phyloP scores from a whole-genome alignment of 1,140 invertebrate genomes.

The Elysia chlorotica region DNA sequence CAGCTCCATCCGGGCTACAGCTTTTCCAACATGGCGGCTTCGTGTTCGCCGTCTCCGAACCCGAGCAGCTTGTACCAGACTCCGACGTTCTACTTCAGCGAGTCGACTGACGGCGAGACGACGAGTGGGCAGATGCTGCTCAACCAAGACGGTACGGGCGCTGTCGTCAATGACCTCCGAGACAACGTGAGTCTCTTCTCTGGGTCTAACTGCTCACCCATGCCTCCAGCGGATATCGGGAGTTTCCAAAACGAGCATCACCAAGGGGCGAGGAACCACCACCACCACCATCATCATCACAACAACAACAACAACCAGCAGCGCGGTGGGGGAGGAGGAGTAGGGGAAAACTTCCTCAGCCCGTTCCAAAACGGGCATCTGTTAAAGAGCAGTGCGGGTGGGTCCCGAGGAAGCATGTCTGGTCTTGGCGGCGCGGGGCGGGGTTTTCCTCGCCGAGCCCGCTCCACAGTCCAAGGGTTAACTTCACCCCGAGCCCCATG shows the following conservation, averaged over 20 bases:
- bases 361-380: too few relatives aligned
- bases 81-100: conserved; percentile 22
- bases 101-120: conserved; percentile 9
- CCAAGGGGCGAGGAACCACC: not conserved
- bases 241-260: too few relatives aligned
- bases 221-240: too few relatives aligned
- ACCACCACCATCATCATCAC: not conserved
- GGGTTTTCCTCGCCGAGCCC: not conserved
- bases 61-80: not conserved
- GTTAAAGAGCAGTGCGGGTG: too few relatives aligned
- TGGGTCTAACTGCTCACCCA: too few relatives aligned
- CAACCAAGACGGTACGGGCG: conserved; percentile 1
- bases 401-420: too few relatives aligned
- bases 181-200: not conserved
- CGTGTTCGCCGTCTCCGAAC: conserved; percentile 13
- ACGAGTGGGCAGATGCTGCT: not conserved
- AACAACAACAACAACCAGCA: not conserved
- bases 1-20: conserved; percentile 13
- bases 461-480: conserved; percentile 5
- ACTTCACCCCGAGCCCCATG: conserved; percentile 9
- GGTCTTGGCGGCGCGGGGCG: not conserved
- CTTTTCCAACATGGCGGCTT: conserved; percentile 19
- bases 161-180: conserved; percentile 10
- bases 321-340: too few relatives aligned
- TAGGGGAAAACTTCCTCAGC: too few relatives aligned